A percentile compares a stretch with the other conserved stretches of the same genome.
These are phyloP conservation scores for Sipha flava DNA, from an alignment of 1,140 invertebrate genomes.

Conservation along the genomic window DNA sequence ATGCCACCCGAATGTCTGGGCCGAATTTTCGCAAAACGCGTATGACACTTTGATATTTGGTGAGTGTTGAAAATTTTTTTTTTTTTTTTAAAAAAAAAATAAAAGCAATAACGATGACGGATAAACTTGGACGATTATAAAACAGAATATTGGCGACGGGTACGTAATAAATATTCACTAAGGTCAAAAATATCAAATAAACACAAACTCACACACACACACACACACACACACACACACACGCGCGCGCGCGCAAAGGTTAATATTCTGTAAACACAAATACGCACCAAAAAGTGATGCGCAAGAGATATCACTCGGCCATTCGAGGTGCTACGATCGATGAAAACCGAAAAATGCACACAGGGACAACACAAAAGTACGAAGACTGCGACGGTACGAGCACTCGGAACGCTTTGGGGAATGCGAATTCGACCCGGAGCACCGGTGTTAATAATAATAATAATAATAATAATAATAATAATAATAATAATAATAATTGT, in stretches of 20 bases:
- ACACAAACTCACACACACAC: not conserved
- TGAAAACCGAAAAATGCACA: not conserved
- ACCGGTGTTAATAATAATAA: not conserved
- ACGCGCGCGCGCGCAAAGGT: not conserved
- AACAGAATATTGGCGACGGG: not conserved
- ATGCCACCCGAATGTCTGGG: not conserved
- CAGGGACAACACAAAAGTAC: not conserved
- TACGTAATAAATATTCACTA: not conserved
- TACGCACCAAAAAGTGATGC: not conserved
- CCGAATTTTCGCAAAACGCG: not conserved
- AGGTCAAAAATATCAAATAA: not conserved
- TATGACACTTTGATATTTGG: not conserved
- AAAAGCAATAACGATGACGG: too few species aligned
- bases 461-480: constrained; percentile 3
- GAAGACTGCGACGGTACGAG: not conserved
- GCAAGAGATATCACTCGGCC: not conserved
- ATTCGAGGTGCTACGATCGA: too few species aligned
- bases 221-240: not conserved
- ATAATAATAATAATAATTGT: constrained; percentile 6
- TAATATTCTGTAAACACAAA: too few species aligned
- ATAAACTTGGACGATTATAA: not conserved
- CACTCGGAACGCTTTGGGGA: not conserved
- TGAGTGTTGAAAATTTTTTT: too few species aligned
- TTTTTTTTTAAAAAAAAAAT: too few species aligned
- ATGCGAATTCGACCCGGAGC: constrained; percentile 10